These are phyloP conservation scores for Bhutanitis thaidina DNA, from an alignment of 2,888 invertebrate genomes.

Conservation along the genomic window DNA sequence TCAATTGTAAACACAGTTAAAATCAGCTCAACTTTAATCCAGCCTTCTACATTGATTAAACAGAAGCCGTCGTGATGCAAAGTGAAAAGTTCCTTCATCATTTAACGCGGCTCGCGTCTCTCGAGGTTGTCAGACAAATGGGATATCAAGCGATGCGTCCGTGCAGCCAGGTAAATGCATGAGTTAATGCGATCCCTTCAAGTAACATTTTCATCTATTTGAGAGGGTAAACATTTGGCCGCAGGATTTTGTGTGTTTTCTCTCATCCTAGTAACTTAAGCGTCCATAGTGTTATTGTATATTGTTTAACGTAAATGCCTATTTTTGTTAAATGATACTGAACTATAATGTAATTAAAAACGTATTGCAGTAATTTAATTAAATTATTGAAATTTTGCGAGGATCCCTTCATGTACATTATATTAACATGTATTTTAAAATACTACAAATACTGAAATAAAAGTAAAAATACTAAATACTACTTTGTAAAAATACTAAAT, in stretches of 20 bases:
- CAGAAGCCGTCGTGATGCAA: conserved; percentile 37
- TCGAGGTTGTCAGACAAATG: conserved; percentile 44
- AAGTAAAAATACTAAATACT: too few relatives aligned
- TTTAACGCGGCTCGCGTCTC: conserved; percentile 33
- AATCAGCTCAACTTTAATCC: conserved; percentile 4
- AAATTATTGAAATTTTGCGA: too few relatives aligned
- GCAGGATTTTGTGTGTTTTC: not conserved
- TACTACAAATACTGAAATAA: too few relatives aligned
- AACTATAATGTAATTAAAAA: too few relatives aligned
- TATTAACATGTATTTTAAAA: too few relatives aligned
- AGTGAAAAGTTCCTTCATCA: conserved; percentile 43
- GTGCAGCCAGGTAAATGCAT: conserved; percentile 44
- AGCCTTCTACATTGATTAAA: conserved; percentile 36
- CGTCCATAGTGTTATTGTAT: too few relatives aligned
- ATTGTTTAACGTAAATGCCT: too few relatives aligned
- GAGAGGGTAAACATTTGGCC: conserved; percentile 18
- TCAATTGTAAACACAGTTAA: conserved; percentile 12
- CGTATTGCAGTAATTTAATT: too few relatives aligned
- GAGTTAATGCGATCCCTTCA: conserved; percentile 35
- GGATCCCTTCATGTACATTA: too few relatives aligned
- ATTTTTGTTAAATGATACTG: too few relatives aligned
- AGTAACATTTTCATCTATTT: conserved; percentile 22
- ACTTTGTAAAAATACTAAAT: too few relatives aligned
- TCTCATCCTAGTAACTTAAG: not conserved
- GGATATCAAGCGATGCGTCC: conserved; percentile 42